A percentile compares a stretch with the other conserved stretches of the same genome.
phyloP scores from a whole-genome alignment of 1,140 invertebrate species.

The Sycophaga agraensis region DNA sequence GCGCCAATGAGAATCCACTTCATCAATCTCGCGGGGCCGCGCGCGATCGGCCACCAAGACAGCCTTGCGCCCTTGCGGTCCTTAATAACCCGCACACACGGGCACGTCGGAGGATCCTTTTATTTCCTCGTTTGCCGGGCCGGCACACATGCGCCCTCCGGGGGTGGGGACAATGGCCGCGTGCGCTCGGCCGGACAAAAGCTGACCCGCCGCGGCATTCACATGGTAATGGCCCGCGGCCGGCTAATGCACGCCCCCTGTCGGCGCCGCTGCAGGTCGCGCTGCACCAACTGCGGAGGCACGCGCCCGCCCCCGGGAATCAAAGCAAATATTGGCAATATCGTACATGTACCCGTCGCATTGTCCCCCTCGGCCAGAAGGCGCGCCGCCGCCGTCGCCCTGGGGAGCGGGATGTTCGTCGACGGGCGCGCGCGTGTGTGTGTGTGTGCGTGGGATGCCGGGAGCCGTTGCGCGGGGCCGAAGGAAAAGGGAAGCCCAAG shows the following conservation, averaged over 20 bases:
- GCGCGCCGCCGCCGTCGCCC: not conserved
- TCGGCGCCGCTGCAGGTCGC: not conserved
- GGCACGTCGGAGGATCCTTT: not conserved
- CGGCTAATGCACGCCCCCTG: constrained; percentile 45
- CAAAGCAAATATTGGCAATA: constrained; percentile 60
- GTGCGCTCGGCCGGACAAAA: constrained; percentile 40
- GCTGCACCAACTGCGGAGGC: not conserved
- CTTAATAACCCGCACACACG: constrained; percentile 12
- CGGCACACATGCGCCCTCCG: not conserved
- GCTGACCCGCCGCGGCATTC: constrained; percentile 49
- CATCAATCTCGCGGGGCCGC: not conserved
- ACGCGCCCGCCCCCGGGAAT: constrained; percentile 45
- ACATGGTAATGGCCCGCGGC: constrained; percentile 52
- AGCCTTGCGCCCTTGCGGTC: too few species aligned
- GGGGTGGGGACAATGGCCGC: constrained; percentile 27
- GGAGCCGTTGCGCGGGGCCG: not conserved
- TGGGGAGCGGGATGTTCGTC: not conserved
- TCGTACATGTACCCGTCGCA: constrained; percentile 38
- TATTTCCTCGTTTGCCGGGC: constrained; percentile 9
- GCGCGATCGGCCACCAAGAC: not conserved
- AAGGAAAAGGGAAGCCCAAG: not conserved
- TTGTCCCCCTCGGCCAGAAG: not conserved
- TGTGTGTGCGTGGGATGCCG: not conserved
- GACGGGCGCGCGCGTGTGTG: not conserved
- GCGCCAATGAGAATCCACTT: not conserved